A percentile compares a stretch with the other conserved stretches of the same genome.
Conservation (phyloP, 2,888 invertebrate species). For the Cremastinae sp. region DNA sequence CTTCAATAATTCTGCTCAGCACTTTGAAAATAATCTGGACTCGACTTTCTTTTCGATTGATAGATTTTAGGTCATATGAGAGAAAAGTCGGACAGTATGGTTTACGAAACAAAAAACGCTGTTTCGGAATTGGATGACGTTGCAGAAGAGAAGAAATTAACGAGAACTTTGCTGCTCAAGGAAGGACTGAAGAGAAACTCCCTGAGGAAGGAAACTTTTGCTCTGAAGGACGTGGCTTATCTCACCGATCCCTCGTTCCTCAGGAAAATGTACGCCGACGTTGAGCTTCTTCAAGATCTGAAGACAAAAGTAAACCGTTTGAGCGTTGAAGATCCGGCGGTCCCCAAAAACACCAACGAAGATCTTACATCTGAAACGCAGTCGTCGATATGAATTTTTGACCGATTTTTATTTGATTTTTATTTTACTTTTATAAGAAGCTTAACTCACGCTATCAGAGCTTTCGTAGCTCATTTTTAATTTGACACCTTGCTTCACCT, state of each 20-base stretch:
- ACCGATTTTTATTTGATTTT: too few species aligned
- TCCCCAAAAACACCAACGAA: neutral
- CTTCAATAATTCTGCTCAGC: neutral
- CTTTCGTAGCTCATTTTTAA: slow-evolving; percentile 18
- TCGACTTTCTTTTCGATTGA: neutral
- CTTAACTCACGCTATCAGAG: slow-evolving; percentile 38
- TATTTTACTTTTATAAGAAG: neutral
- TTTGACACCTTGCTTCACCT: slow-evolving; percentile 8
- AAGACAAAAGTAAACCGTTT: slow-evolving; percentile 36
- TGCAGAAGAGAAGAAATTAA: slow-evolving; percentile 29
- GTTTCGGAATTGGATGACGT: slow-evolving; percentile 21
- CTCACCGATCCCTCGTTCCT: slow-evolving; percentile 60
- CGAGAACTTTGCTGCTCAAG: slow-evolving; percentile 42
- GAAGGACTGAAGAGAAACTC: slow-evolving; percentile 49
- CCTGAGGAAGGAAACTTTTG: slow-evolving; percentile 55
- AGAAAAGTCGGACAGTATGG: slow-evolving; percentile 55
- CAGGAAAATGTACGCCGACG: slow-evolving; percentile 59
- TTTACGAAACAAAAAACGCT: slow-evolving; percentile 40
- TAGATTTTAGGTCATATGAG: slow-evolving; percentile 65
- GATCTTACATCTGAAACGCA: slow-evolving; percentile 35
- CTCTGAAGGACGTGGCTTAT: slow-evolving; percentile 52
- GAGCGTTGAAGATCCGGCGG: neutral
- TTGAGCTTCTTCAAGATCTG: slow-evolving; percentile 43
- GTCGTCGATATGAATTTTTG: neutral
- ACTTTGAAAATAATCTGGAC: neutral